Percentiles rank a stretch among this genome's conserved stretches.
Evolutionary conservation across 2,888 invertebrate species (phyloP).

Genomic region (Eupithecia subumbrata): DNA sequence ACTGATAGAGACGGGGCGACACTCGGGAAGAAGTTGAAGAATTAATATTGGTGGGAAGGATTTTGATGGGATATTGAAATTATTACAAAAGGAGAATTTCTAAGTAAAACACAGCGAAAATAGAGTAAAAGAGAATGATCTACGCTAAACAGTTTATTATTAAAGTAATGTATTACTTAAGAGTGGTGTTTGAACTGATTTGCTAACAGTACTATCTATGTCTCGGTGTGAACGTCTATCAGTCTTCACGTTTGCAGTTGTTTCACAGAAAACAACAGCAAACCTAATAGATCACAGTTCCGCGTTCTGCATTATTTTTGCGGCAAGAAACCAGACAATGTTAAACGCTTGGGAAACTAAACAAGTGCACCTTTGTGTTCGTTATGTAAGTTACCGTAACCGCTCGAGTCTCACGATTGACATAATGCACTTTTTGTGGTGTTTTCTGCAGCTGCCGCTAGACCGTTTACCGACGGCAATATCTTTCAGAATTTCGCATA

Average conservation of each 20-base stretch:
- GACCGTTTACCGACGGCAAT: not conserved
- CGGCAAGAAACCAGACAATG: slow-evolving; percentile 68
- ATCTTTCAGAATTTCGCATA: not conserved
- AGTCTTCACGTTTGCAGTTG: not conserved
- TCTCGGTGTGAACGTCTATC: not conserved
- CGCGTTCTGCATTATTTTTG: slow-evolving; percentile 24
- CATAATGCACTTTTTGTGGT: slow-evolving; percentile 49
- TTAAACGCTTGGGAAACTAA: slow-evolving; percentile 68
- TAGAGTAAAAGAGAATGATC: too few species aligned
- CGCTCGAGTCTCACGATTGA: slow-evolving; percentile 44
- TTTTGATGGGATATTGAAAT: too few species aligned
- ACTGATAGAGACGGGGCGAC: too few species aligned
- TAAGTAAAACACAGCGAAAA: too few species aligned
- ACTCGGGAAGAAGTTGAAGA: too few species aligned
- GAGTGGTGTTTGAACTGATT: too few species aligned
- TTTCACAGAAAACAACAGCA: slow-evolving; percentile 35
- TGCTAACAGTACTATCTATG: too few species aligned
- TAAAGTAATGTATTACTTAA: too few species aligned
- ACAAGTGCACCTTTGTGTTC: slow-evolving; percentile 69
- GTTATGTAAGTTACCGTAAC: slow-evolving; percentile 46
- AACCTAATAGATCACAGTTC: slow-evolving; percentile 52
- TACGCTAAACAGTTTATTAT: too few species aligned
- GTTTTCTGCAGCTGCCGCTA: slow-evolving; percentile 21
- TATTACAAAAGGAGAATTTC: too few species aligned
- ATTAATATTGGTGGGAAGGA: too few species aligned